A percentile compares a stretch with the other conserved stretches of the same genome.
These are phyloP conservation scores for Scomber scombrus DNA, from an alignment of 2,113 vertebrate species.

Conservation along the genomic window DNA sequence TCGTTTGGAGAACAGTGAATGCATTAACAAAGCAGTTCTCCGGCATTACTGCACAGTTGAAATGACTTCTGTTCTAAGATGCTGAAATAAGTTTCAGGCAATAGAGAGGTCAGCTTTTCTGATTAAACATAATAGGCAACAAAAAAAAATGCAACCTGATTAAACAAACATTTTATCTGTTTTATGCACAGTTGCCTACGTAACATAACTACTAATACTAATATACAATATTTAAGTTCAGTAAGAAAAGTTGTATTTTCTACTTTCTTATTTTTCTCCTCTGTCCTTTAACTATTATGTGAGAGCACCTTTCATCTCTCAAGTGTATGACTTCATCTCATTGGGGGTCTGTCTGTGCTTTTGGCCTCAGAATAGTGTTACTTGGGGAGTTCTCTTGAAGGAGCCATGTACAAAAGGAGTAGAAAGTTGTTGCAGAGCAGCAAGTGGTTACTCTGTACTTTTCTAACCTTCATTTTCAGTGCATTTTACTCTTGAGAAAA, in stretches of 20 bases:
- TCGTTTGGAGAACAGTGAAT: conserved; percentile 57
- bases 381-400: conserved; percentile 40
- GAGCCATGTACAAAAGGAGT: conserved; percentile 50
- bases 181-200: conserved; percentile 28
- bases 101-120: conserved; percentile 56
- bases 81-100: conserved; percentile 57
- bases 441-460: conserved; percentile 50
- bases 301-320: conserved; percentile 56
- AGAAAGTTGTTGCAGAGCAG: conserved; percentile 57
- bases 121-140: conserved; percentile 61
- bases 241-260: neutral
- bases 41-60: conserved; percentile 63
- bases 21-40: conserved; percentile 68
- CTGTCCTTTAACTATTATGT: conserved; percentile 46
- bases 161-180: conserved; percentile 51
- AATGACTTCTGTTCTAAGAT: conserved; percentile 62
- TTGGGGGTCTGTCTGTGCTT: conserved; percentile 46
- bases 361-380: conserved; percentile 52
- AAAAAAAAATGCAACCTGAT: conserved; percentile 31
- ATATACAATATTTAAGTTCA: conserved; percentile 30
- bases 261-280: conserved; percentile 13
- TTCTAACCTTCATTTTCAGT: conserved; percentile 46
- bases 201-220: conserved; percentile 19
- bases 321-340: conserved; percentile 40
- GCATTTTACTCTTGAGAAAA: conserved; percentile 33